These are phyloP conservation scores for Euphydryas editha DNA, from an alignment of 2,888 invertebrate species.

Conservation along the genomic window DNA sequence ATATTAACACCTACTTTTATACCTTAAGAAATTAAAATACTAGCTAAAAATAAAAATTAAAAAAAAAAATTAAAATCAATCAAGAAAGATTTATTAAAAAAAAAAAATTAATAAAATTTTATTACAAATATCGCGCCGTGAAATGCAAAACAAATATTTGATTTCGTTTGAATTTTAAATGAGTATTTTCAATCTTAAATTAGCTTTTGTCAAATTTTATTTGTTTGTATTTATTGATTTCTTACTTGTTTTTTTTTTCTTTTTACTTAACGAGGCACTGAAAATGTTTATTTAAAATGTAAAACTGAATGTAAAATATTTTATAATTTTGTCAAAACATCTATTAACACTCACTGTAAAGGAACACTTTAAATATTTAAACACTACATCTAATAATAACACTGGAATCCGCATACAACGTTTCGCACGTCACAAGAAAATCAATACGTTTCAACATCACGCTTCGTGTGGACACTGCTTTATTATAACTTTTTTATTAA, in stretches of 20 bases:
- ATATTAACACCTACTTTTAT: slow-evolving; percentile 13
- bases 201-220: background rate
- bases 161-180: background rate
- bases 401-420: slow-evolving; percentile 66
- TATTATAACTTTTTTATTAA: slow-evolving; percentile 29
- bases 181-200: background rate
- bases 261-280: slow-evolving; percentile 18
- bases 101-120: background rate
- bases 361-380: slow-evolving; percentile 31
- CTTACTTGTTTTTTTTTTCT: slow-evolving; percentile 4
- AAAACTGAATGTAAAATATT: background rate
- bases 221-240: slow-evolving; percentile 4
- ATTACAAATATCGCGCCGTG: background rate
- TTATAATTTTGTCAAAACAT: slow-evolving; percentile 7
- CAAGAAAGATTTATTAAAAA: background rate
- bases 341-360: slow-evolving; percentile 35
- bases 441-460: slow-evolving; percentile 67
- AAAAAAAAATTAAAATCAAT: background rate
- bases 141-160: background rate
- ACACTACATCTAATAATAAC: slow-evolving; percentile 62
- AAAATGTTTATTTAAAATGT: slow-evolving; percentile 11
- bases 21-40: background rate
- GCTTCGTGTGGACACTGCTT: slow-evolving; percentile 34
- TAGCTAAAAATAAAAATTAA: background rate
- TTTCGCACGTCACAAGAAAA: slow-evolving; percentile 73